Percentiles rank a stretch among this genome's conserved stretches.
These are phyloP conservation scores for Luscinia megarhynchos DNA, from an alignment of 2,797 vertebrate genomes.

Conservation along the genomic window DNA sequence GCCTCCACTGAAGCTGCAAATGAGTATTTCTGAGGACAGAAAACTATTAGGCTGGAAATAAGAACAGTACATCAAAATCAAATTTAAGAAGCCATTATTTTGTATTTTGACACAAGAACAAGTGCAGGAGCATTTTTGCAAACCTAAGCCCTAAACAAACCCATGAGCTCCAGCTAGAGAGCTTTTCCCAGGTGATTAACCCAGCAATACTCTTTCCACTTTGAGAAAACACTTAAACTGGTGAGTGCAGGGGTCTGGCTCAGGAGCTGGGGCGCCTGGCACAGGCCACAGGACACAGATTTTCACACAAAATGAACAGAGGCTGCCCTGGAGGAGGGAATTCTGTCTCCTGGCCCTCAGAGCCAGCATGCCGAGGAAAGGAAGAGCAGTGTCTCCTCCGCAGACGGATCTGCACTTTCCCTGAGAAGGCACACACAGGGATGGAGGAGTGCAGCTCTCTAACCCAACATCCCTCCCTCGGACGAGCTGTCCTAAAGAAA, in stretches of 20 bases:
- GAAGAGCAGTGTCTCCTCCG: too few relatives aligned
- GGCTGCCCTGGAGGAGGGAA: too few relatives aligned
- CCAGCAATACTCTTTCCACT: neutral
- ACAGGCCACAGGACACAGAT: neutral
- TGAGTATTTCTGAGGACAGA: neutral
- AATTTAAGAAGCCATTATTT: neutral
- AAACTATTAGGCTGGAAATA: neutral
- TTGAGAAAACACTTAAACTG: neutral
- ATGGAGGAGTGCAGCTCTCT: too few relatives aligned
- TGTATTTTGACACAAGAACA: neutral
- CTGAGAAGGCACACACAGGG: too few relatives aligned
- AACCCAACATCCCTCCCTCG: too few relatives aligned
- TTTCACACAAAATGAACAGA: neutral
- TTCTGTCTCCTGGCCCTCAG: too few relatives aligned
- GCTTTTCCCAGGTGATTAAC: neutral
- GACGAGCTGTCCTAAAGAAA: too few relatives aligned
- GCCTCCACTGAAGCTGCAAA: neutral
- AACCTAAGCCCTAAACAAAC: neutral
- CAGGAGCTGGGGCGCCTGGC: neutral
- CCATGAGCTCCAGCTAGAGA: neutral
- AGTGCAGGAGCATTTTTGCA: neutral
- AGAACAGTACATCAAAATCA: neutral
- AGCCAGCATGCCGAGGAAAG: too few relatives aligned
- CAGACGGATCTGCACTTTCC: too few relatives aligned
- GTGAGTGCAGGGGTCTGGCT: fast-evolving